Percentiles rank a stretch among this genome's conserved stretches.
Evolutionary conservation across 2,888 invertebrate genomes (phyloP).

Genomic region (Chalcosyrphus nemorum): DNA sequence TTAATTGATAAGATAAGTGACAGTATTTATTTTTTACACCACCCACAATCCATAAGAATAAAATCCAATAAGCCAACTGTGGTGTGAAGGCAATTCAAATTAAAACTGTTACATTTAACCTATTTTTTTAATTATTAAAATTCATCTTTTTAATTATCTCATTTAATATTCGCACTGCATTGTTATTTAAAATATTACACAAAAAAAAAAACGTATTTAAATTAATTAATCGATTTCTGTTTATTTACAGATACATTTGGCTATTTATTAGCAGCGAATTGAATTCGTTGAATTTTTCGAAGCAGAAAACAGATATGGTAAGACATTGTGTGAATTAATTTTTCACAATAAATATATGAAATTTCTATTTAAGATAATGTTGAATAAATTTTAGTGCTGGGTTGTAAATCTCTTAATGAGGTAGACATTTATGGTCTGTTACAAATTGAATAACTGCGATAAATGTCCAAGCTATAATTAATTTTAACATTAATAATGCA

Average conservation of each 20-base stretch:
- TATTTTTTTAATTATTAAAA: not conserved
- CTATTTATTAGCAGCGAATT: not conserved
- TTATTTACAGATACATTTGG: slow-evolving; percentile 29
- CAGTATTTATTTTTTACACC: not conserved
- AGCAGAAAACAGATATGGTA: slow-evolving; percentile 34
- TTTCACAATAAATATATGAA: not conserved
- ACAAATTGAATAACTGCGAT: not conserved
- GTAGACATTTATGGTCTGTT: not conserved
- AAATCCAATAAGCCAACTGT: slow-evolving; percentile 30
- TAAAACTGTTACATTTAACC: not conserved
- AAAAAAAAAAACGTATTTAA: slow-evolving; percentile 1
- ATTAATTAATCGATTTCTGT: slow-evolving; percentile 1
- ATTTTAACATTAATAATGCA: not conserved
- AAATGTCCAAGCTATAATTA: not conserved
- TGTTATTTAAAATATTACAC: too few species aligned
- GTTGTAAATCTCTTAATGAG: not conserved
- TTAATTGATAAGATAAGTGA: slow-evolving; percentile 21
- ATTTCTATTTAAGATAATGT: not conserved
- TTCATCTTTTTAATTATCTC: slow-evolving; percentile 8
- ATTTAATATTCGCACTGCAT: slow-evolving; percentile 22
- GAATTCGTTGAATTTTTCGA: slow-evolving; percentile 8
- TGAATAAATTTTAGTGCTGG: not conserved
- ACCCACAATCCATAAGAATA: not conserved
- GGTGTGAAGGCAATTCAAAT: slow-evolving; percentile 7
- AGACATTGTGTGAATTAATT: not conserved